Evolutionary conservation across 2,797 vertebrate species (phyloP).

Genomic region (Myiotriccus ornatus): DNA sequence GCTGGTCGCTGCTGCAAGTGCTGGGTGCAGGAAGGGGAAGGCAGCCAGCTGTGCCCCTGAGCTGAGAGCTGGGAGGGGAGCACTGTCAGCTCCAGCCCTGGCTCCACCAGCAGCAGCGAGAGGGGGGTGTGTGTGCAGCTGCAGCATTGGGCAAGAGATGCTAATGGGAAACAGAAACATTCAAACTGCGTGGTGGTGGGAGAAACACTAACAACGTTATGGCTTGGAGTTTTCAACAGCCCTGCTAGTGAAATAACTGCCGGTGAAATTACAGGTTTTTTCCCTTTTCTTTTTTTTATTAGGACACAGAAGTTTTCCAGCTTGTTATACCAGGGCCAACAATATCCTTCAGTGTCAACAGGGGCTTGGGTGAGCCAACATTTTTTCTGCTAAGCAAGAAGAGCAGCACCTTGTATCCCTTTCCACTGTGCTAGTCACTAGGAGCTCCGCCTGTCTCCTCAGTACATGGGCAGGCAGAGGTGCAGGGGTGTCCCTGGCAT

Average conservation of each 20-base stretch:
- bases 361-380: not conserved
- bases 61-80: not conserved
- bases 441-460: not conserved
- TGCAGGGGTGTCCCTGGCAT: not conserved
- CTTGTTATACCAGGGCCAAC: not conserved
- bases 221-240: not conserved
- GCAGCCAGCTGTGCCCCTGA: not conserved
- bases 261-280: not conserved
- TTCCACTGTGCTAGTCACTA: not conserved
- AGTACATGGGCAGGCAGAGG: not conserved
- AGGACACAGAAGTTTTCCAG: not conserved
- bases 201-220: not conserved
- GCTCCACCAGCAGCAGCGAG: not conserved
- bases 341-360: not conserved
- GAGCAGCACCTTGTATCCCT: rapidly evolving
- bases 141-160: not conserved
- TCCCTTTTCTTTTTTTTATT: not conserved
- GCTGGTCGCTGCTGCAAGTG: not conserved
- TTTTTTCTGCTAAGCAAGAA: not conserved
- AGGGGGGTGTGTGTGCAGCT: not conserved
- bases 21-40: not conserved
- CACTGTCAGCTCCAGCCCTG: not conserved
- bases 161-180: constrained; percentile 41
- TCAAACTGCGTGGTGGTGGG: not conserved
- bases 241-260: not conserved